Percentiles rank a stretch among this genome's conserved stretches.
Conservation (phyloP, 1,140 invertebrate genomes). For the Lepidurus apus region DNA sequence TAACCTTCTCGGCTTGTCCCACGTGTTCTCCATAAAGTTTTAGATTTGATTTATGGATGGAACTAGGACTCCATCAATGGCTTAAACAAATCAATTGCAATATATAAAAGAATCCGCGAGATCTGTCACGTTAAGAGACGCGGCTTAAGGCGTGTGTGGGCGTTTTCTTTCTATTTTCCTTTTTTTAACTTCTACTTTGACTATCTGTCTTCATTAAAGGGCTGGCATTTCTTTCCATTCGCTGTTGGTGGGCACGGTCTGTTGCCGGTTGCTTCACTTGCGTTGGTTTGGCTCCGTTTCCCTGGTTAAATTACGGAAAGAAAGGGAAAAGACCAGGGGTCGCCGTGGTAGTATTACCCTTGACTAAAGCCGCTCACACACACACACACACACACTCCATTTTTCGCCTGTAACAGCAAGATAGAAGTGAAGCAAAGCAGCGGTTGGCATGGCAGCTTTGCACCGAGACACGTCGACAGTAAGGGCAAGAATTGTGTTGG, state of each 20-base stretch:
- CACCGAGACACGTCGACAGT: neutral
- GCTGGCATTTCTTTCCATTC: neutral
- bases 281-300: neutral
- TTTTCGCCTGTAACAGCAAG: neutral
- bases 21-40: neutral
- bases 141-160: neutral
- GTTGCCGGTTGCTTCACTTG: neutral
- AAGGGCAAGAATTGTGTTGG: neutral
- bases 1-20: neutral
- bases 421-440: neutral
- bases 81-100: neutral
- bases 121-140: neutral
- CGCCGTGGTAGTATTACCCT: neutral
- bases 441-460: neutral
- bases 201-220: slow-evolving; percentile 10
- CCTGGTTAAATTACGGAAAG: neutral
- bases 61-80: neutral
- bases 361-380: neutral
- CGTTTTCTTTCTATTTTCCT: neutral
- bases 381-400: neutral
- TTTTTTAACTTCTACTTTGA: neutral
- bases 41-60: too few relatives aligned
- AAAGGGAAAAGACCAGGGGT: neutral
- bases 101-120: neutral
- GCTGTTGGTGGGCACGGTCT: neutral